These are phyloP conservation scores for Drosophila percnosoma DNA, from an alignment of 2,888 invertebrate genomes.

Conservation along the genomic window DNA sequence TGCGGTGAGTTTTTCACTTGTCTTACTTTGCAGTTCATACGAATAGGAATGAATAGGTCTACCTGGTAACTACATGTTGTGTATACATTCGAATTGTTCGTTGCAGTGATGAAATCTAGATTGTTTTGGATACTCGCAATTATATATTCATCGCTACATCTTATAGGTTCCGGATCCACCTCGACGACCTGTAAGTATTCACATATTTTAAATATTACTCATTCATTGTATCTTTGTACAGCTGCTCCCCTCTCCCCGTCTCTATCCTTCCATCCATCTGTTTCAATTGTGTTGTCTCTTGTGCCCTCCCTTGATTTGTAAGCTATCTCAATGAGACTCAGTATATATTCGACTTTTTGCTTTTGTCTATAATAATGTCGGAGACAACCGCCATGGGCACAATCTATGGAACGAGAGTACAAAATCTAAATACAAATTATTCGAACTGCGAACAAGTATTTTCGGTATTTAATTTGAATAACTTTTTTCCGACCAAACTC, in stretches of 20 bases:
- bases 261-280: not conserved
- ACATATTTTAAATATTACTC: not conserved
- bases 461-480: not conserved
- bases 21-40: not conserved
- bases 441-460: not conserved
- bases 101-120: conserved; percentile 83
- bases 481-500: not conserved
- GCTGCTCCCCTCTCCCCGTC: not conserved
- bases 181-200: conserved; percentile 81
- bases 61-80: not conserved
- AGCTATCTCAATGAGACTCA: not conserved
- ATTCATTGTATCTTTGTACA: not conserved
- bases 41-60: not conserved
- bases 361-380: not conserved
- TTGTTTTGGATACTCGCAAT: conserved; percentile 84
- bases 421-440: not conserved
- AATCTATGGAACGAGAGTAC: not conserved
- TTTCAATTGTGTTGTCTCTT: not conserved
- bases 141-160: conserved; percentile 82
- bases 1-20: conserved; percentile 63
- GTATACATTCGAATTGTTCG: not conserved
- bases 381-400: too few relatives aligned
- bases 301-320: not conserved
- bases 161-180: conserved; percentile 80
- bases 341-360: not conserved